Percentiles rank a stretch among this genome's conserved stretches.
These are phyloP conservation scores for Lasiurus cinereus DNA, from an alignment of 2,113 vertebrate genomes.

Conservation along the genomic window DNA sequence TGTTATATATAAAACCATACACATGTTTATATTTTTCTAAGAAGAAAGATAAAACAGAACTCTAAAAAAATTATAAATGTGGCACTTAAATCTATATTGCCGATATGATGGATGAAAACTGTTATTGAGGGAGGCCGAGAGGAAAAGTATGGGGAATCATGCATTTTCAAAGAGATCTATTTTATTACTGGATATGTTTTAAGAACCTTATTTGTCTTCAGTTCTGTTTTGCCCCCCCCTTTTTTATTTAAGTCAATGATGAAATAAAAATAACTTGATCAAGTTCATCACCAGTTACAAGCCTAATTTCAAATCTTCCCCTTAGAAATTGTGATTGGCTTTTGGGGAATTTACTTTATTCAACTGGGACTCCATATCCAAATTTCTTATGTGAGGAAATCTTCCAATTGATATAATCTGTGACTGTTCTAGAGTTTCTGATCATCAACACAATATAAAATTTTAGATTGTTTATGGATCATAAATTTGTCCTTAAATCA, in stretches of 20 bases:
- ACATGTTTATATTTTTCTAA: slow-evolving; percentile 59
- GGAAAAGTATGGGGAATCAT: slow-evolving; percentile 46
- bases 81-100: slow-evolving; percentile 44
- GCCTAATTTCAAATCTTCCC: slow-evolving; percentile 29
- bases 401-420: slow-evolving; percentile 24
- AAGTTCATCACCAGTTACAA: slow-evolving; percentile 57
- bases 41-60: not conserved
- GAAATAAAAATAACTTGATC: slow-evolving; percentile 57
- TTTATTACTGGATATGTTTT: slow-evolving; percentile 56
- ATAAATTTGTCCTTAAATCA: not conserved
- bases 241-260: slow-evolving; percentile 58
- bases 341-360: not conserved
- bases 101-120: slow-evolving; percentile 53
- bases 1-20: slow-evolving; percentile 62
- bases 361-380: slow-evolving; percentile 51
- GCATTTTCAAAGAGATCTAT: slow-evolving; percentile 61
- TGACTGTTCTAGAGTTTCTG: not conserved
- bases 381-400: not conserved
- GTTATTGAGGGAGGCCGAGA: slow-evolving; percentile 48
- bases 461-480: slow-evolving; percentile 29
- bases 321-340: not conserved
- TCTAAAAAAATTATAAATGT: slow-evolving; percentile 60
- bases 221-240: not conserved
- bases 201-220: slow-evolving; percentile 67
- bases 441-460: not conserved